Evolutionary conservation across 2,888 invertebrate genomes (phyloP).

Genomic region (Cosmia pyralina): DNA sequence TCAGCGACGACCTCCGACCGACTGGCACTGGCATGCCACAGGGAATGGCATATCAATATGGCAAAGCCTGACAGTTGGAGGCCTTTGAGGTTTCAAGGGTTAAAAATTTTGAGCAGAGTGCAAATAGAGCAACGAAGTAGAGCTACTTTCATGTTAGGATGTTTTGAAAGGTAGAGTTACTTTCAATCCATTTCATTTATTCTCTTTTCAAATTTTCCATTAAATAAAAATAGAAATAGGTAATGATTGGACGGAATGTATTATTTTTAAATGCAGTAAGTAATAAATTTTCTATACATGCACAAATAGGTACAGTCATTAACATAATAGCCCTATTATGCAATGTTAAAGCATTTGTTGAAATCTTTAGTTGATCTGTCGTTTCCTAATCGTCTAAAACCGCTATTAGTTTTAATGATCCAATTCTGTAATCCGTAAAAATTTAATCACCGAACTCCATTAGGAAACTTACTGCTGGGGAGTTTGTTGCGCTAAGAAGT

Average conservation of each 20-base stretch:
- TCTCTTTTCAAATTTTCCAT: background rate
- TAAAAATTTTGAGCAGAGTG: background rate
- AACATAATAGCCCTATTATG: constrained; percentile 6
- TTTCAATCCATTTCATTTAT: background rate
- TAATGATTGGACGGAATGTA: background rate
- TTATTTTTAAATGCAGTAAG: background rate
- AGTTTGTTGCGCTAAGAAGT: too few species aligned
- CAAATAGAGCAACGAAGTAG: constrained; percentile 14
- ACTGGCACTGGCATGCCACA: constrained; percentile 54
- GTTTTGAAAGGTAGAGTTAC: constrained; percentile 16
- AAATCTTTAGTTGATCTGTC: constrained; percentile 12
- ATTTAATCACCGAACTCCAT: constrained; percentile 10
- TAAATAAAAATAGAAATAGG: background rate
- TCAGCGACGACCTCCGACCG: constrained; percentile 78
- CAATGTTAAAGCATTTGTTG: constrained; percentile 15
- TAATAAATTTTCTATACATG: background rate
- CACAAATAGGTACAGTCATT: background rate
- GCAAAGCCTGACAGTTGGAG: constrained; percentile 43
- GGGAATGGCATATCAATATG: constrained; percentile 59
- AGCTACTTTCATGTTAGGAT: constrained; percentile 2
- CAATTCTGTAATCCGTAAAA: constrained; percentile 18
- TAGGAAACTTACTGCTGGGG: background rate
- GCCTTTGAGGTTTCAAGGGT: constrained; percentile 29
- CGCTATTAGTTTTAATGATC: constrained; percentile 21
- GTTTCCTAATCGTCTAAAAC: constrained; percentile 13